These are phyloP conservation scores for Palythoa heliodiscus DNA, from an alignment of 92 coral and sea anemone genomes.

Conservation along the genomic window DNA sequence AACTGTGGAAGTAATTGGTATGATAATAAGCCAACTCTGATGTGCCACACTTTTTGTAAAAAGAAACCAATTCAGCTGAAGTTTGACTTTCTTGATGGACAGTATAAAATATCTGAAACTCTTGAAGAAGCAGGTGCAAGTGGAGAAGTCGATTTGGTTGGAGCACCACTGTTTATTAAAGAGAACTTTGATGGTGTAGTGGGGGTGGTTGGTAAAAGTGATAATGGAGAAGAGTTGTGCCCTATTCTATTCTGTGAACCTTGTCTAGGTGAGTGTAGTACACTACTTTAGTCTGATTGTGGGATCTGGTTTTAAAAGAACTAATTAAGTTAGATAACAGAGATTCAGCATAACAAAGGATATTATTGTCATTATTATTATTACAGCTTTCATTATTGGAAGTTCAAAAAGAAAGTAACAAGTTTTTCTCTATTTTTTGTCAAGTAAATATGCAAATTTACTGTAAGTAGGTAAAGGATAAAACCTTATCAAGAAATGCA, in stretches of 20 bases:
- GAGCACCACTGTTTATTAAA: conserved; percentile 11
- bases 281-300: no score
- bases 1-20: no score
- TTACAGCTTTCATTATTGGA: no score
- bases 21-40: background rate
- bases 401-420: no score
- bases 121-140: background rate
- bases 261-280: background rate
- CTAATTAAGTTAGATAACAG: no score
- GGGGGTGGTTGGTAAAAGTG: conserved; percentile 18
- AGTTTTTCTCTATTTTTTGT: no score
- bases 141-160: background rate
- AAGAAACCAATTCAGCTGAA: background rate
- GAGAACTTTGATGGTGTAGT: background rate
- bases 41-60: background rate
- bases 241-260: conserved; percentile 6
- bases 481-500: no score
- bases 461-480: no score
- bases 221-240: conserved; percentile 12
- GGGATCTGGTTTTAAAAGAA: no score
- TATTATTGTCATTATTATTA: no score
- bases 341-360: no score
- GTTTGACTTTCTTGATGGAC: background rate
- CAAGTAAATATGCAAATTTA: no score
- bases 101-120: background rate